Evolutionary conservation across 2,888 invertebrate genomes (phyloP).

Genomic region (Linnaemya vulpina): DNA sequence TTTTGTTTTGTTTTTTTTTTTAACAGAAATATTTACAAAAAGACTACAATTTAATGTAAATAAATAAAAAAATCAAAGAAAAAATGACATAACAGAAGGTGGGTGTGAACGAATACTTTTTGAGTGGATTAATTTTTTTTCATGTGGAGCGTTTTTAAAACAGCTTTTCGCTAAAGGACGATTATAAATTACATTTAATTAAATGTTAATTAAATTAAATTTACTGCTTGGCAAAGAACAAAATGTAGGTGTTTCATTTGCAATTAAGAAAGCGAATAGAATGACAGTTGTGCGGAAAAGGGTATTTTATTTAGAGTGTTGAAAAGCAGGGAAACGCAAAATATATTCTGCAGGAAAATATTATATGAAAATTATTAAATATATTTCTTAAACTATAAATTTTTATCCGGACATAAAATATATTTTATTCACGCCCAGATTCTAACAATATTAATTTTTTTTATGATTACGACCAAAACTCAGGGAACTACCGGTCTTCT

Average conservation of each 20-base stretch:
- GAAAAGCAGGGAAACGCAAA: too few relatives aligned
- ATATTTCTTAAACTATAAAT: too few relatives aligned
- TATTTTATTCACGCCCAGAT: too few relatives aligned
- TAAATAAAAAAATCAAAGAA: not conserved
- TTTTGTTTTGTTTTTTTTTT: constrained; percentile 14
- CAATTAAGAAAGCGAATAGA: not conserved
- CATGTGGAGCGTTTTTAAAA: not conserved
- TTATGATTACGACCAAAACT: too few relatives aligned
- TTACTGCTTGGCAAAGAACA: not conserved
- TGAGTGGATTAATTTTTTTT: not conserved
- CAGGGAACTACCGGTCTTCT: too few relatives aligned
- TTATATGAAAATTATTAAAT: too few relatives aligned
- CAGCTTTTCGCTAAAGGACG: not conserved
- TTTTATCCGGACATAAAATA: too few relatives aligned
- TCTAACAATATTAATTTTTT: too few relatives aligned
- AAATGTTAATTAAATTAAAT: constrained; percentile 13
- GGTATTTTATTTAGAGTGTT: not conserved
- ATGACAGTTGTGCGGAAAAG: not conserved
- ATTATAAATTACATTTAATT: constrained; percentile 24
- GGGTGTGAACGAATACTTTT: constrained; percentile 34
- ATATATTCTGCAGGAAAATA: too few relatives aligned
- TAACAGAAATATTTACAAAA: not conserved
- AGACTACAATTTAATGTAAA: too few relatives aligned
- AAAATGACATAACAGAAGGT: constrained; percentile 16
- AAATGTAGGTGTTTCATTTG: not conserved